phyloP scores from a whole-genome alignment of 2,113 vertebrate genomes.

The Pteronura brasiliensis region DNA sequence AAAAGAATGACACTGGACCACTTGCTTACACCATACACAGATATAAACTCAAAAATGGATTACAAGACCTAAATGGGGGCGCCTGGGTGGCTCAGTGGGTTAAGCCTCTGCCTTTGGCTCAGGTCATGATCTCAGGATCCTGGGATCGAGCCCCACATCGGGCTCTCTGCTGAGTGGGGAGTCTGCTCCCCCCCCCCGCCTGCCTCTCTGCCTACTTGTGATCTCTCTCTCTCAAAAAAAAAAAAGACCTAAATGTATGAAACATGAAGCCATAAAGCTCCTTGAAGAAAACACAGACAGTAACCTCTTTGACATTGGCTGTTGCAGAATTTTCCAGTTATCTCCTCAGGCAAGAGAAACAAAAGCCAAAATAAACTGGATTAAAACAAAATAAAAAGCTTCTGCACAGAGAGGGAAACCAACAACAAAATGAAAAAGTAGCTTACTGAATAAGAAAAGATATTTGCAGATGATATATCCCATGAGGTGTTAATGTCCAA shows the following conservation, averaged over 20 bases:
- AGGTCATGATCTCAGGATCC: too few species aligned
- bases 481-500: background rate
- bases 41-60: background rate
- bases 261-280: background rate
- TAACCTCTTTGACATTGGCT: background rate
- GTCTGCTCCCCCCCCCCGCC: too few species aligned
- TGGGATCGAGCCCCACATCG: too few species aligned
- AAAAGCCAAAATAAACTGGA: background rate
- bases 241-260: background rate
- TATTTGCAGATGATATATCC: background rate
- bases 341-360: background rate
- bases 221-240: too few species aligned
- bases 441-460: background rate
- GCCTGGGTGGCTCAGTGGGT: too few species aligned
- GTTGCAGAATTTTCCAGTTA: background rate
- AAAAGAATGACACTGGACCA: background rate
- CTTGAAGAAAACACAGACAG: background rate
- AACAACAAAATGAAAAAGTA: background rate
- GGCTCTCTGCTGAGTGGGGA: too few species aligned
- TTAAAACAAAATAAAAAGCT: background rate
- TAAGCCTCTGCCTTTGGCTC: too few species aligned
- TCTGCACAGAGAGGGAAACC: background rate
- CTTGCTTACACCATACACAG: background rate
- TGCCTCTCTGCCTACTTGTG: too few species aligned
- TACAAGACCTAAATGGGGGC: background rate